phyloP scores from a whole-genome alignment of 2,113 vertebrate species.

The Mionectes macconnelli region DNA sequence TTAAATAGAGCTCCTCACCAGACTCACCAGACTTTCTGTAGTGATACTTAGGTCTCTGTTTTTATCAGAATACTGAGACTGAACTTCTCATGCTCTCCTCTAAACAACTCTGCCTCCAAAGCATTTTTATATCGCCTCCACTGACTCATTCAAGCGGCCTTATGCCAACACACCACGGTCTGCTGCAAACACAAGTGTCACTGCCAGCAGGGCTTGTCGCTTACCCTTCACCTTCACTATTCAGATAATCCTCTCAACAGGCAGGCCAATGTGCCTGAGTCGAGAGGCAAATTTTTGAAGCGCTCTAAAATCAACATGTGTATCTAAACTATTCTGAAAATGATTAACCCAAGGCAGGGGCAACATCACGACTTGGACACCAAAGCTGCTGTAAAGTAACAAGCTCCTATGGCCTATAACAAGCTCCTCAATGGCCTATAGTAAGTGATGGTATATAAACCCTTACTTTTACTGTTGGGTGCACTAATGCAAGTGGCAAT shows the following conservation, averaged over 20 bases:
- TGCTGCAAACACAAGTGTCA: neutral
- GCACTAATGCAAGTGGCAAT: neutral
- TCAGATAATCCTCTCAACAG: neutral
- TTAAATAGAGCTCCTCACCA: neutral
- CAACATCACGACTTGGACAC: neutral
- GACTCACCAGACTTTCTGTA: neutral
- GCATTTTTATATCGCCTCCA: neutral
- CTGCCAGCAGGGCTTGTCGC: neutral
- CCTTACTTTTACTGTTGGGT: neutral
- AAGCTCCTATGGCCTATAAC: no score
- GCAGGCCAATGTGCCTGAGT: neutral
- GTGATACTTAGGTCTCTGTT: neutral
- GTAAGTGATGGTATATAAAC: neutral
- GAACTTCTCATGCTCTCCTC: neutral
- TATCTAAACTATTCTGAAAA: neutral
- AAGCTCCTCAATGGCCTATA: neutral
- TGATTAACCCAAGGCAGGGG: neutral
- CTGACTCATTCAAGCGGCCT: neutral
- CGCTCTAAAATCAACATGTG: neutral
- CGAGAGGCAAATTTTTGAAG: neutral
- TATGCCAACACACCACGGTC: accelerated
- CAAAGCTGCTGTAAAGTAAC: neutral
- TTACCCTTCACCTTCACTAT: neutral
- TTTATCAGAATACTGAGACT: neutral
- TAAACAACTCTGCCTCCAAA: accelerated